A percentile compares a stretch with the other conserved stretches of the same genome.
phyloP scores from a whole-genome alignment of 2,888 invertebrate genomes.

The Mongoloraphidia duomilia region DNA sequence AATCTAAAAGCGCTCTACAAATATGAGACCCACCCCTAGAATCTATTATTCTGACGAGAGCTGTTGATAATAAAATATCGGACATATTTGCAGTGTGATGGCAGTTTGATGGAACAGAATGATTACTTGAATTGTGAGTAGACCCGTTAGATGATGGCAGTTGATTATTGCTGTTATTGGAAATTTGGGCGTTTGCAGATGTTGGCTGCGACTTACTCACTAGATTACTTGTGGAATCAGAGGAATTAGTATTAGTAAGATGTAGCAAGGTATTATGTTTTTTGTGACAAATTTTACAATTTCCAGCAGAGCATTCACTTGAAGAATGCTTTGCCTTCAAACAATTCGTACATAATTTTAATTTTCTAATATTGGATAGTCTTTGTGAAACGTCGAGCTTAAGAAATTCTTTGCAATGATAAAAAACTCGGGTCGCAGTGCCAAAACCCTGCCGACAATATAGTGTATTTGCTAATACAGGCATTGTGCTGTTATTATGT shows the following conservation, averaged over 20 bases:
- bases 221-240: no score
- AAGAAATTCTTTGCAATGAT: neutral
- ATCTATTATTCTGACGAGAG: constrained; percentile 8
- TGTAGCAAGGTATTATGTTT: neutral
- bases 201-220: no score
- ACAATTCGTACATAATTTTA: constrained; percentile 1
- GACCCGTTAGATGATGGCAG: no score
- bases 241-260: no score
- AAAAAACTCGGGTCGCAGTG: no score
- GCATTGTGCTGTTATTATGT: no score
- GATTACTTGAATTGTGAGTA: neutral
- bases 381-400: neutral
- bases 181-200: no score
- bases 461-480: no score
- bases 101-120: no score
- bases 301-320: neutral
- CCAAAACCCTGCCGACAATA: no score
- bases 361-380: neutral
- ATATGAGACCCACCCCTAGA: constrained; percentile 4
- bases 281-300: neutral
- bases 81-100: no score
- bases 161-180: neutral
- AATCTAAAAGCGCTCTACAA: constrained; percentile 14
- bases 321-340: neutral
- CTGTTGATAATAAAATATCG: constrained; percentile 13